phyloP scores from a whole-genome alignment of 2,113 vertebrate genomes.

The Atlantisia rogersi region DNA sequence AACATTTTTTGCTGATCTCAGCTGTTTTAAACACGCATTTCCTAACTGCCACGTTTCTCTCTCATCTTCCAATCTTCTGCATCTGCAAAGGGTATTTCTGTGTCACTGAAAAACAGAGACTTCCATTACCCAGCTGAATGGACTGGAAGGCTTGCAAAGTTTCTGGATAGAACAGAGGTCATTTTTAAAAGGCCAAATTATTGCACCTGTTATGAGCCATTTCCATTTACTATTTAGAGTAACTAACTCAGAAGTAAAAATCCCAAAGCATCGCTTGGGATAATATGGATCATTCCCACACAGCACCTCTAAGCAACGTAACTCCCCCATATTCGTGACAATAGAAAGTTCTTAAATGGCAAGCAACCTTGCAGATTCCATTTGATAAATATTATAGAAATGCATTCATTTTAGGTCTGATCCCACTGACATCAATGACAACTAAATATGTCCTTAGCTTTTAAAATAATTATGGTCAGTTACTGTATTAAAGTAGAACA shows the following conservation, averaged over 20 bases:
- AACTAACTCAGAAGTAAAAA: background rate
- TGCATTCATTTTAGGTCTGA: background rate
- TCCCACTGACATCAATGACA: background rate
- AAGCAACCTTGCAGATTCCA: background rate
- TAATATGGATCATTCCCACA: background rate
- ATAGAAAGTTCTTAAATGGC: background rate
- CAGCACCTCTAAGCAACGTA: rapidly evolving
- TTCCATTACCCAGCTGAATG: background rate
- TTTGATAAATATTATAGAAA: background rate
- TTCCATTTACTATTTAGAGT: background rate
- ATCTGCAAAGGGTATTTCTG: background rate
- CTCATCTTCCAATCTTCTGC: background rate
- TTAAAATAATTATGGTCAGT: background rate
- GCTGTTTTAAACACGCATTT: background rate
- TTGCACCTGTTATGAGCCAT: background rate
- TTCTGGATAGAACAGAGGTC: background rate
- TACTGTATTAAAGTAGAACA: background rate
- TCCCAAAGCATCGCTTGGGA: background rate
- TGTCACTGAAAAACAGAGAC: background rate
- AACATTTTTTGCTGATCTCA: background rate
- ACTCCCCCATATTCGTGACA: background rate
- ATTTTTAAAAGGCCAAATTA: background rate
- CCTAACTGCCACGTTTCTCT: background rate
- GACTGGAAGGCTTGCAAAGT: background rate
- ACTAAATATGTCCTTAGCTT: background rate